Percentiles rank a stretch among this genome's conserved stretches.
These are phyloP conservation scores for Heliconius hermathena DNA, from an alignment of 1,140 invertebrate species.

Conservation along the genomic window DNA sequence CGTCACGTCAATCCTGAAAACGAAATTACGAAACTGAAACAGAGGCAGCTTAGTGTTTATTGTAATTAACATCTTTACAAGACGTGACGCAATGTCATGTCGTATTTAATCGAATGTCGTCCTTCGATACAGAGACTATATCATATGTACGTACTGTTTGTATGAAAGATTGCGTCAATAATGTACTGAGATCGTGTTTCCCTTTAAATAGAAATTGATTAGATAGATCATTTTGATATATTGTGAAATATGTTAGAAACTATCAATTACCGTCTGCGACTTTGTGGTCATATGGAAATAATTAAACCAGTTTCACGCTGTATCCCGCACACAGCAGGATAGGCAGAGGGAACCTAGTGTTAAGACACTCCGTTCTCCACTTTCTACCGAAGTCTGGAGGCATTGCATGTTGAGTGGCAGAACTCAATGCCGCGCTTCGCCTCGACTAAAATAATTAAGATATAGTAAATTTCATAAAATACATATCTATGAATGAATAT, in stretches of 20 bases:
- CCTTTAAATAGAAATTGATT: background rate
- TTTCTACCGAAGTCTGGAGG: too few relatives aligned
- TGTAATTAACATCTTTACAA: conserved; percentile 26
- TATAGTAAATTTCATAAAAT: too few relatives aligned
- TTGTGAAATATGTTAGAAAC: background rate
- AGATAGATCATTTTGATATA: background rate
- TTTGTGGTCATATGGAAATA: too few relatives aligned
- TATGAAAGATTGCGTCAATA: background rate
- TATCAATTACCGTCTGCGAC: too few relatives aligned
- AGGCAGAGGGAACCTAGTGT: too few relatives aligned
- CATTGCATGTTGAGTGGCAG: too few relatives aligned
- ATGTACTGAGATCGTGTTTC: background rate
- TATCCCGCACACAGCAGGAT: too few relatives aligned
- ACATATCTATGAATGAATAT: too few relatives aligned
- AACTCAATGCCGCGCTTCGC: too few relatives aligned
- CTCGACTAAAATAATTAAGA: too few relatives aligned
- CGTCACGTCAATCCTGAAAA: conserved; percentile 22
- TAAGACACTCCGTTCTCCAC: too few relatives aligned
- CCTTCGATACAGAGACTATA: background rate
- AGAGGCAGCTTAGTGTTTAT: conserved; percentile 38
- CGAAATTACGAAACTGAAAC: conserved; percentile 20
- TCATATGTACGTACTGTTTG: background rate
- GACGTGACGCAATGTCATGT: conserved; percentile 15
- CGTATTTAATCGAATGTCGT: conserved; percentile 2
- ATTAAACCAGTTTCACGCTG: too few relatives aligned